Conservation (phyloP, 2,797 vertebrate species). For the Xerus rutilus region DNA sequence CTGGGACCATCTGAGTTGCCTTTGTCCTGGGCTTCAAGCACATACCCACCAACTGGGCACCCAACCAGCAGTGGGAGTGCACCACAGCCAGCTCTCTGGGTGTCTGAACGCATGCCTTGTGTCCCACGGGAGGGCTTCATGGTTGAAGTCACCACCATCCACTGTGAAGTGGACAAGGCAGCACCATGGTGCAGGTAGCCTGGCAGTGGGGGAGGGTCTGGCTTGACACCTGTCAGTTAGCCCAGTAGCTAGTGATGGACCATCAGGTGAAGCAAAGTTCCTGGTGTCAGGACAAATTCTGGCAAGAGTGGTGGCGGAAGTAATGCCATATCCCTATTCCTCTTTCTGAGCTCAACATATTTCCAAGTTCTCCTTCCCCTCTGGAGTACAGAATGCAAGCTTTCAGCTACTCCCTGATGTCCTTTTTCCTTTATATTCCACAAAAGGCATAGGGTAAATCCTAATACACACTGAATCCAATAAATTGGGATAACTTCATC, state of each 20-base stretch:
- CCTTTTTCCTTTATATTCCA: not conserved
- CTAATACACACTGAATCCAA: not conserved
- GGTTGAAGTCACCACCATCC: not conserved
- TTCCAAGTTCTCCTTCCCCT: not conserved
- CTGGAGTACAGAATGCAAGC: not conserved
- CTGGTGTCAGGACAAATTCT: not conserved
- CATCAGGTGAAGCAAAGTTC: not conserved
- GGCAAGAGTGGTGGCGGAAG: not conserved
- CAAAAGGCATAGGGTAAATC: not conserved
- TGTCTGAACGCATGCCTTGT: accelerated
- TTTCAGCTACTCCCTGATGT: not conserved
- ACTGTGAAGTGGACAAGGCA: not conserved
- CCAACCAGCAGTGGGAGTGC: accelerated
- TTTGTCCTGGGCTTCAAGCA: not conserved
- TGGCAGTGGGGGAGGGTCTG: accelerated
- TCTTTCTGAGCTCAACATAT: not conserved
- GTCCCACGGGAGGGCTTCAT: accelerated
- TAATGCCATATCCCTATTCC: accelerated
- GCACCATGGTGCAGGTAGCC: not conserved
- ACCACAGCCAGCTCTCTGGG: accelerated
- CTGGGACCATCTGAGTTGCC: not conserved
- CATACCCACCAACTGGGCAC: not conserved
- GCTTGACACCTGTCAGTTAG: not conserved
- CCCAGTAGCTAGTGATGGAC: too few species aligned
- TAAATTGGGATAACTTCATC: not conserved